Evolutionary conservation across 2,797 vertebrate species (phyloP), one percentile per base, ranked within the genome.

Genomic region (Sebastes kiyomatsui): DNA sequence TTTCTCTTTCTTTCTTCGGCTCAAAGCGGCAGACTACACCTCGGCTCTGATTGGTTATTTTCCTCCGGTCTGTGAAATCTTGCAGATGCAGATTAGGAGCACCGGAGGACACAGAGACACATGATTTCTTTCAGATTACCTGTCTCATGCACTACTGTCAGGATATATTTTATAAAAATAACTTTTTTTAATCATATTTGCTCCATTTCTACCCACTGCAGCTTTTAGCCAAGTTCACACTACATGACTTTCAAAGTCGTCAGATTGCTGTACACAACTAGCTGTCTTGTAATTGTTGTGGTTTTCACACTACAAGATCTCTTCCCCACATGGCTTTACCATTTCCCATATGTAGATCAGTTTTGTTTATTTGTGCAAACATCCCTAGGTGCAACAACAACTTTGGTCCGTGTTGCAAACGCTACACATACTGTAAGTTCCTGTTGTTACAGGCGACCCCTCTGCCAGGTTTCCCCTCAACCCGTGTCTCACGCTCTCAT

Each of bases 321-420:
- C 3, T 46, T 16, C 14, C 14, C 38, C 38, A 14, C 0, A 42
- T 0, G 38, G 0, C 14, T 42, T 46, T 46, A 46, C 14, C 16
- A 0, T 46, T 46, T 46, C 42, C 16, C 42, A 7, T 18, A 46
- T 18, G 42, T 46, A 46, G 16, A 46, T 18, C 42, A 46, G 42
- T 46, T 46, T 0, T 46, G 42, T 18, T 46, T 7, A n/a, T 52
- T 52, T 8, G 4, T 52, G 18, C 20, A 20, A n/a, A 52, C 46
- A 52, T 20, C 46, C 42, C 7, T 52, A 52, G 18, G 8, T n/a
- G 49, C 18, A 5, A 52, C 20, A 52, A 52, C 20, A 52, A 52
- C 49, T 52, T 46, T n/a, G 49, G 49, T 52, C 8, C 14, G 8
- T 52, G 20, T 52, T 52, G 20, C 20, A 52, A n/a, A 52, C n/a